Base-by-base conservation (phyloP, 1,140 invertebrate genomes). In the Aphis craccivora region DNA sequence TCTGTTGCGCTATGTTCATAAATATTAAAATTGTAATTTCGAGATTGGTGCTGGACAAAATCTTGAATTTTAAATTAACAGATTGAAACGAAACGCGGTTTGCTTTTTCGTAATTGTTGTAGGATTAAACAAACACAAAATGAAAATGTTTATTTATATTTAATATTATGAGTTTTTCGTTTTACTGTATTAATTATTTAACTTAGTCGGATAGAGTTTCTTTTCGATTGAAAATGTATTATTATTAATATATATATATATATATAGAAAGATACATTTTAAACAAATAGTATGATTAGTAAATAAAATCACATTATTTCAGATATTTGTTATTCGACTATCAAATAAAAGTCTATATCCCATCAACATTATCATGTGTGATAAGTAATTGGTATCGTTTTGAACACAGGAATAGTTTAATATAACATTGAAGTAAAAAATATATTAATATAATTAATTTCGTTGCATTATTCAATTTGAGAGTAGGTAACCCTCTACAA, bases 21-120 rank as follows among this genome's bases (percentile, higher is more conserved):
- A 89, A 89, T 89, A 89, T 89, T 89, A 89, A 53, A 53, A 89
- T 48, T 35, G 8, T 89, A 89, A 89, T 89, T 89, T 53, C 5
- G n/a, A 89, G 87, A 89, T 53, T 53, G n/a, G 14, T 0, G n/a
- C 20, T 51, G 23, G 83, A 84, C 22, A 40, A 45, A 45, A 30
- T 45, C 84, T 87, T 30, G 48, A 51, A 88, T 88, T 88, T 51
- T 51, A 51, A 23, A 88, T n/a, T 20, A 48, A 88, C 18, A 51
- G 37, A 88, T 51, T 3, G 43, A 43, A 88, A n/a, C 25, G 14
- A 51, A 51, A 88, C 7, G 18, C 8, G n/a, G 30, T 88, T 88
- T 35, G 25, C 22, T 30, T 51, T 8, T 18, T 9, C 6, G 45
- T n/a, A 88, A 88, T 51, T 51, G 45, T 88, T 88, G 30, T 51